Percentiles rank a stretch among this genome's conserved stretches.
phyloP scores from a whole-genome alignment of 2,113 vertebrate genomes.

The Labeo rohita region DNA sequence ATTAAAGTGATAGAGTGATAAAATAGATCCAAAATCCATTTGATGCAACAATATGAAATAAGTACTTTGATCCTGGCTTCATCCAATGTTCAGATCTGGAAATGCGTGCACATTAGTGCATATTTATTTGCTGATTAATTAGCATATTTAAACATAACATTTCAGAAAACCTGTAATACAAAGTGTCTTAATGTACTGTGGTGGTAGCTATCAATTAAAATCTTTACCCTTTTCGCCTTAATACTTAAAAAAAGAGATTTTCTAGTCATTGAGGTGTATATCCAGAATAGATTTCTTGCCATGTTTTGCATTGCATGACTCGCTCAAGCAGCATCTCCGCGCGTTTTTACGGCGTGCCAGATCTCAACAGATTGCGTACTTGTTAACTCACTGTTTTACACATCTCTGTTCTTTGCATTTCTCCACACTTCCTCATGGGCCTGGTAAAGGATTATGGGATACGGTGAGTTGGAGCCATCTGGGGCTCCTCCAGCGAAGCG shows the following conservation, averaged over 20 bases:
- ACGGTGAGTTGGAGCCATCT: constrained; percentile 23
- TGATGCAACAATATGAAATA: background rate
- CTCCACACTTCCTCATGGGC: constrained; percentile 37
- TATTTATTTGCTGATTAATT: background rate
- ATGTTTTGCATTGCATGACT: background rate
- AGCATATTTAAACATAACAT: background rate
- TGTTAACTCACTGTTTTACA: constrained; percentile 29
- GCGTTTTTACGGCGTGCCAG: background rate
- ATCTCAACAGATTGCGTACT: constrained; percentile 36
- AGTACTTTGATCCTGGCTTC: background rate
- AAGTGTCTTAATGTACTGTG: background rate
- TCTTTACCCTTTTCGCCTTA: background rate
- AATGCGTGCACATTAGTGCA: background rate
- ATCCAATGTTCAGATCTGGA: background rate
- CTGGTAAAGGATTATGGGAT: constrained; percentile 41
- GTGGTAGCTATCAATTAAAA: background rate
- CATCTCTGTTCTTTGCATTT: constrained; percentile 33
- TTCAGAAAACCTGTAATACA: background rate
- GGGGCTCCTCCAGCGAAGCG: constrained; percentile 29
- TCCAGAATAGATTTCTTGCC: background rate
- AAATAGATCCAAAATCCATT: background rate
- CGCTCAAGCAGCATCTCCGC: background rate
- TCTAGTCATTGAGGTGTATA: background rate
- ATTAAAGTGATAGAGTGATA: too few species aligned
- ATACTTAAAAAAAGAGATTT: background rate